phyloP scores from a whole-genome alignment of 1,140 invertebrate species.

The Battus philenor region DNA sequence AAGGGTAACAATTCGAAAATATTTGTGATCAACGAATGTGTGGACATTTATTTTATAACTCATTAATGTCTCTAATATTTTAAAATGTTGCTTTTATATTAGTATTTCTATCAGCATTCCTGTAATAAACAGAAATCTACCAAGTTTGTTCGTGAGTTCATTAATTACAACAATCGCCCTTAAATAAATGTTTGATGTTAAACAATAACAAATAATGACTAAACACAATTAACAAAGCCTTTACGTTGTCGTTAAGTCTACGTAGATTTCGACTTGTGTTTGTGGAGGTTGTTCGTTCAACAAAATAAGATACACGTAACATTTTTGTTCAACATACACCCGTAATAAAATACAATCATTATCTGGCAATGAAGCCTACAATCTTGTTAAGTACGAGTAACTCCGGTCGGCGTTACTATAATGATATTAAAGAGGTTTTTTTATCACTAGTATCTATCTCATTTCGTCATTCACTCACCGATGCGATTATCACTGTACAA shows the following conservation, averaged over 20 bases:
- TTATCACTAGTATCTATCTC: conserved; percentile 52
- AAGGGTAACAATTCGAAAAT: no score
- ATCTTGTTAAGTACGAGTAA: conserved; percentile 58
- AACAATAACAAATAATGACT: conserved; percentile 32
- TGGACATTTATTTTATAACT: no score
- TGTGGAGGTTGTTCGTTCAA: conserved; percentile 10
- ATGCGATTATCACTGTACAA: conserved; percentile 52
- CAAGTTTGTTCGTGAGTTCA: conserved; percentile 8
- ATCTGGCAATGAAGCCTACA: conserved; percentile 42
- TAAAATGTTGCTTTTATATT: no score
- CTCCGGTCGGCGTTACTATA: conserved; percentile 44
- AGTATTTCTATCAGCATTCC: no score
- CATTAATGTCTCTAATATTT: no score
- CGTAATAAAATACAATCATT: conserved; percentile 57
- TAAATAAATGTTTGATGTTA: conserved; percentile 24
- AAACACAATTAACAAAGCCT: conserved; percentile 22
- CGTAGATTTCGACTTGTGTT: conserved; percentile 8
- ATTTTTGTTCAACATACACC: conserved; percentile 37
- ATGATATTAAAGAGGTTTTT: conserved; percentile 60
- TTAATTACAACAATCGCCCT: conserved; percentile 21
- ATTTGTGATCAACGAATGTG: no score
- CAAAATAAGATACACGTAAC: conserved; percentile 29
- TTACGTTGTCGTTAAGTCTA: conserved; percentile 11
- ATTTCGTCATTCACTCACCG: conserved; percentile 29
- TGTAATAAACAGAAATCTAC: no score